Conservation (phyloP, 2,113 vertebrate species). For the Mustela lutreola region DNA sequence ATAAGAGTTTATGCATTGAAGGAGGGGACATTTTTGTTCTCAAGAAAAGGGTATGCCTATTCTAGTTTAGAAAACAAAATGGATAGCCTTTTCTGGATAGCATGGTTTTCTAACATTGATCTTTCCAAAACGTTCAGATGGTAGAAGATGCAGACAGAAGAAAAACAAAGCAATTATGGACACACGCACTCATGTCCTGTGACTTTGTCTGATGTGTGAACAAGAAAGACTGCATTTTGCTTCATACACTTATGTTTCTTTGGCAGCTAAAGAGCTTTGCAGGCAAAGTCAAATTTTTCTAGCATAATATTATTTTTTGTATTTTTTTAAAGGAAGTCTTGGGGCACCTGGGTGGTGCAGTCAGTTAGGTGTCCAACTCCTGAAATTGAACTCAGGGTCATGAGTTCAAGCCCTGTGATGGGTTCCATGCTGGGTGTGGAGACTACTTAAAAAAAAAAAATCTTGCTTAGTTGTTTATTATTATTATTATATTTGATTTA, state of each 20-base stretch:
- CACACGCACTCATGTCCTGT: background rate
- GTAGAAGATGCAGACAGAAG: background rate
- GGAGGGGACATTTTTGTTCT: background rate
- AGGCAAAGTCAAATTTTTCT: background rate
- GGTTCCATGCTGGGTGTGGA: background rate
- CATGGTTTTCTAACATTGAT: background rate
- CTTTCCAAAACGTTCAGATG: background rate
- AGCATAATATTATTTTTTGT: background rate
- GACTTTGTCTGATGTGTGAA: slow-evolving; percentile 1
- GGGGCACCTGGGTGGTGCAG: background rate
- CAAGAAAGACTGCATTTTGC: background rate
- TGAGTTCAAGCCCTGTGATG: background rate
- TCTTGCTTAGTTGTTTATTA: background rate
- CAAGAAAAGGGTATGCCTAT: background rate
- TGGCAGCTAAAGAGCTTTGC: background rate
- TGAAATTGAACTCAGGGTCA: background rate
- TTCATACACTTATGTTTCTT: background rate
- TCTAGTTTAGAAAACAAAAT: background rate
- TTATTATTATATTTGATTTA: background rate
- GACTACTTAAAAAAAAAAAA: background rate
- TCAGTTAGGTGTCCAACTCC: background rate
- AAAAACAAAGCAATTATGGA: background rate
- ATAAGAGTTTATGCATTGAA: background rate
- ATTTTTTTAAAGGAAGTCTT: background rate
- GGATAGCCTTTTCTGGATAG: background rate